phyloP scores from a whole-genome alignment of 2,113 vertebrate genomes.

The Melanotaenia duboulayi region DNA sequence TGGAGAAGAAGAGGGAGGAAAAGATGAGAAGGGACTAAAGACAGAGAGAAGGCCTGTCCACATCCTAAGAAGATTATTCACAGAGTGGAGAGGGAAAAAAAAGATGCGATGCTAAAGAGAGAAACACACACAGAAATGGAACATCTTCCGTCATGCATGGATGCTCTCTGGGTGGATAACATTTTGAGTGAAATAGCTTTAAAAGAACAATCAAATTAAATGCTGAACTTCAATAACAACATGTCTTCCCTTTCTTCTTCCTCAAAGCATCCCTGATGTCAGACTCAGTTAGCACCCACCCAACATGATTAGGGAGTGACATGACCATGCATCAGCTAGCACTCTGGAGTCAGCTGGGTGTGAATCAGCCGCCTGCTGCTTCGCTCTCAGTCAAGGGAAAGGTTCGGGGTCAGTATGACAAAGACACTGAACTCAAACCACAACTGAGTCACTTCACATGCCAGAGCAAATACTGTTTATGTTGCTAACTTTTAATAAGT shows the following conservation, averaged over 20 bases:
- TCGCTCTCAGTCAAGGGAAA: constrained; percentile 30
- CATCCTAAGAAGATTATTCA: constrained; percentile 48
- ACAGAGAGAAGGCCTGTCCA: constrained; percentile 28
- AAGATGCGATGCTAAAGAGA: constrained; percentile 13
- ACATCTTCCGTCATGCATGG: constrained; percentile 5
- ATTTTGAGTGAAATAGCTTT: constrained; percentile 29
- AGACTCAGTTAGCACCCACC: constrained; percentile 42
- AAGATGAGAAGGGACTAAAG: constrained; percentile 44
- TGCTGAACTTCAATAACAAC: constrained; percentile 35
- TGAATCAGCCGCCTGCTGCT: constrained; percentile 63
- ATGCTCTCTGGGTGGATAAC: not conserved
- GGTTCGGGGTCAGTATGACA: constrained; percentile 54
- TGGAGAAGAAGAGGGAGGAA: constrained; percentile 19
- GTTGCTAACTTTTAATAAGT: constrained; percentile 12
- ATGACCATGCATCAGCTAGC: constrained; percentile 40
- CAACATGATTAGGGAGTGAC: constrained; percentile 53
- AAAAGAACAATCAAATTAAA: constrained; percentile 63
- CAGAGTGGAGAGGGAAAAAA: not conserved
- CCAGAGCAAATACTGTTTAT: constrained; percentile 25
- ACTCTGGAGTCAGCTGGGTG: constrained; percentile 53
- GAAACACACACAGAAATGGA: not conserved
- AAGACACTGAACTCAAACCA: constrained; percentile 41
- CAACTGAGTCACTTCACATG: constrained; percentile 51
- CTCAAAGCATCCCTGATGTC: constrained; percentile 61
- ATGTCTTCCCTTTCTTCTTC: constrained; percentile 19